Percentiles rank a stretch among this genome's conserved stretches.
These are phyloP conservation scores for Trachythela sp. DNA, from an alignment of 64 coral and sea anemone genomes.

Conservation along the genomic window DNA sequence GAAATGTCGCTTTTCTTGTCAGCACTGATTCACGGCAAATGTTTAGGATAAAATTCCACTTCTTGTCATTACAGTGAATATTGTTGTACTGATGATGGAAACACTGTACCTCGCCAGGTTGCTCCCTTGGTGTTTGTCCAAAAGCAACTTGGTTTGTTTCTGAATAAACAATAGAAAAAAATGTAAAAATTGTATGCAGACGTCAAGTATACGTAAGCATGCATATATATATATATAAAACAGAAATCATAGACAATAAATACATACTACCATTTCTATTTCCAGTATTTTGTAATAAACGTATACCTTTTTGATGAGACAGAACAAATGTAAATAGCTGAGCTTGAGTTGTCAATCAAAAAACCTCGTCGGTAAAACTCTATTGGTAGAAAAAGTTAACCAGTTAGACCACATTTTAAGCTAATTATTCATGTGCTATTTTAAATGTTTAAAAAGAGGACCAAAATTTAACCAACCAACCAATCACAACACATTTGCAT, in stretches of 20 bases:
- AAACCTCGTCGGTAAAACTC: constrained; percentile 59
- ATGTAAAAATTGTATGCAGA: not conserved
- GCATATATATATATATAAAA: too few species aligned
- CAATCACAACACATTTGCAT: too few species aligned
- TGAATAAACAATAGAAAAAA: not conserved
- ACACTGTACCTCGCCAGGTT: constrained; percentile 39
- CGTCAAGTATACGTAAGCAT: not conserved
- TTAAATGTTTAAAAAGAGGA: too few species aligned
- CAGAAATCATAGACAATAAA: too few species aligned
- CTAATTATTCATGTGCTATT: too few species aligned
- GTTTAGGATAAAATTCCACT: too few species aligned
- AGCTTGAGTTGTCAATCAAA: not conserved
- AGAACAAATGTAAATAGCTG: constrained; percentile 42
- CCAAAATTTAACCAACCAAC: too few species aligned
- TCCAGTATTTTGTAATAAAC: not conserved
- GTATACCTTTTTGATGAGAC: constrained; percentile 38
- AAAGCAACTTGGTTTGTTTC: constrained; percentile 50
- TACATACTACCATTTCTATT: too few species aligned
- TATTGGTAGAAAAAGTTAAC: not conserved
- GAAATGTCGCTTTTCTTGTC: too few species aligned
- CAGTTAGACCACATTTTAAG: not conserved
- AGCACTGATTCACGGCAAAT: too few species aligned
- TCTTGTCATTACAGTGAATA: not conserved
- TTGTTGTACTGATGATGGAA: not conserved
- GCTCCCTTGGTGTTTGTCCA: constrained; percentile 14